These are phyloP conservation scores for Lamprotornis superbus DNA, from an alignment of 2,113 vertebrate genomes.

Conservation along the genomic window DNA sequence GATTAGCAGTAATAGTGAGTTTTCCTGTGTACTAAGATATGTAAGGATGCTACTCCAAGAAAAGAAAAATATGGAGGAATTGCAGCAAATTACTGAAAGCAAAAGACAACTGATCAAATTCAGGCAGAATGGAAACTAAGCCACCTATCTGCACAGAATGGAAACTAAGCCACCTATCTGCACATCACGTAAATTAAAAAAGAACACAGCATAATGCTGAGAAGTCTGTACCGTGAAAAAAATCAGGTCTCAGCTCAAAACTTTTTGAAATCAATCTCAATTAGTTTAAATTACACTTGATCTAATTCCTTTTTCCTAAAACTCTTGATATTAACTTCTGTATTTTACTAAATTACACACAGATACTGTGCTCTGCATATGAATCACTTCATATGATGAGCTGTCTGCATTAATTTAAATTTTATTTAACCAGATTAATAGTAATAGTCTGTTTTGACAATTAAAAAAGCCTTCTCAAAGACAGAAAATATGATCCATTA, in stretches of 20 bases:
- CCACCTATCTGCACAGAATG: background rate
- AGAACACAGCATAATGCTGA: background rate
- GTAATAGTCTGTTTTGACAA: conserved; percentile 61
- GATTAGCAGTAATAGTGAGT: background rate
- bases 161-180: background rate
- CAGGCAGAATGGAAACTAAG: background rate
- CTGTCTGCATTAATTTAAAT: conserved; percentile 61
- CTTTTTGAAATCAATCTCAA: conserved; percentile 32
- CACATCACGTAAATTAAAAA: background rate
- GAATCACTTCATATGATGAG: conserved; percentile 36
- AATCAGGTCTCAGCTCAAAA: background rate
- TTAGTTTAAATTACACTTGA: conserved; percentile 35
- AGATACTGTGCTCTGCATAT: conserved; percentile 42
- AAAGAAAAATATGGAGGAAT: background rate
- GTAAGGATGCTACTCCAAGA: background rate
- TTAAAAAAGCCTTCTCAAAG: background rate
- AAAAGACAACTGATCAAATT: background rate
- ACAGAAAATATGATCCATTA: background rate
- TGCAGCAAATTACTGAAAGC: background rate
- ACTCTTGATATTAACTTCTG: conserved; percentile 3
- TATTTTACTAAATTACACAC: conserved; percentile 22
- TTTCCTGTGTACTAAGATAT: background rate
- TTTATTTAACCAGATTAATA: conserved; percentile 37
- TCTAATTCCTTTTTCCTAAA: conserved; percentile 13
- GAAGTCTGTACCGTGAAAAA: background rate